phyloP scores from a whole-genome alignment of 2,113 vertebrate genomes.

The Saguinus midas region DNA sequence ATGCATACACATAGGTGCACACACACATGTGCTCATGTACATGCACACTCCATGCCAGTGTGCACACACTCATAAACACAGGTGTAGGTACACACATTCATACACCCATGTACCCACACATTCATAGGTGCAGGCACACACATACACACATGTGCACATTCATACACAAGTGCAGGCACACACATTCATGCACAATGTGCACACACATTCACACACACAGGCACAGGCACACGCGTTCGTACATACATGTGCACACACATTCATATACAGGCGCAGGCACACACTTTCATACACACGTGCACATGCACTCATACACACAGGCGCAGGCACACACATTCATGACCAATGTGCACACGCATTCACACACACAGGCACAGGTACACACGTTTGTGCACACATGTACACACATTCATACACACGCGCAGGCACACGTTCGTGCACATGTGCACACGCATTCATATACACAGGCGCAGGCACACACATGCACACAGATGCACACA shows the following conservation, averaged over 20 bases:
- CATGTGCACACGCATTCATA: no score
- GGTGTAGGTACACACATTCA: no score
- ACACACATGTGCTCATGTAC: neutral
- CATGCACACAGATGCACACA: accelerated
- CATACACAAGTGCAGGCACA: no score
- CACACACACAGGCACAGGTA: accelerated
- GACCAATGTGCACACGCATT: neutral
- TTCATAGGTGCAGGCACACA: no score
- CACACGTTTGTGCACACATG: neutral
- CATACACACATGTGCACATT: neutral
- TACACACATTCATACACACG: accelerated
- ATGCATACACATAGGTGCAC: neutral
- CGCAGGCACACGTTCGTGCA: no score
- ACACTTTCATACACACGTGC: neutral
- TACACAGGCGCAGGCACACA: accelerated
- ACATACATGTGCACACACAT: neutral
- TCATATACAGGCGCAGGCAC: accelerated
- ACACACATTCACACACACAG: no score
- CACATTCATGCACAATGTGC: neutral
- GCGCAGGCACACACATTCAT: accelerated
- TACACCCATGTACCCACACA: no score
- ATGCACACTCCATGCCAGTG: no score
- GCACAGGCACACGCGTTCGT: accelerated
- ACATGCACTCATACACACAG: accelerated
- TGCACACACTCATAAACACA: no score